A percentile compares a stretch with the other conserved stretches of the same genome.
Evolutionary conservation across 2,888 invertebrate genomes (phyloP).

Genomic region (Cantharis lateralis): DNA sequence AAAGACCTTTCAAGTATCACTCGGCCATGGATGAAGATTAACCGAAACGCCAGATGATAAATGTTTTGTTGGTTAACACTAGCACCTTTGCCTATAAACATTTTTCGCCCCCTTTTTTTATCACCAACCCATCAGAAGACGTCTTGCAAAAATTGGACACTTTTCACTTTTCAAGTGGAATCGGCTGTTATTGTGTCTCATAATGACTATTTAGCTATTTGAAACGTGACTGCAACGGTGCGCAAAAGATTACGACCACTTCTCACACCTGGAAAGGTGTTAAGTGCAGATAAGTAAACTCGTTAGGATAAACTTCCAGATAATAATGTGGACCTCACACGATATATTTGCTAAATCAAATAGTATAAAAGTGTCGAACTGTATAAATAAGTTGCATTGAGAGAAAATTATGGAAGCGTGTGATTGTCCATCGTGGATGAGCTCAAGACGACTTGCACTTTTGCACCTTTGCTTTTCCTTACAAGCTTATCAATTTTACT

Average conservation of each 20-base stretch:
- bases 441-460: neutral
- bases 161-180: conserved; percentile 2
- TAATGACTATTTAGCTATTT: conserved; percentile 8
- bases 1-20: conserved; percentile 15
- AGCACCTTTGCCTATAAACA: conserved; percentile 1
- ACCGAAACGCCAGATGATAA: conserved; percentile 21
- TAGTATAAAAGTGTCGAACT: conserved; percentile 11
- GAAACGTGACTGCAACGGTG: conserved; percentile 25
- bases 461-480: neutral
- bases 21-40: conserved; percentile 15
- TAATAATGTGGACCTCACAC: conserved; percentile 20
- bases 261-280: conserved; percentile 33
- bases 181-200: conserved; percentile 1
- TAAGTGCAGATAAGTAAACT: conserved; percentile 27
- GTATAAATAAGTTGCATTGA: neutral
- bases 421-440: neutral
- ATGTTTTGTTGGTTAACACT: conserved; percentile 10
- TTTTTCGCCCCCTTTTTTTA: neutral
- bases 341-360: conserved; percentile 11
- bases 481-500: neutral
- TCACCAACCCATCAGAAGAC: neutral
- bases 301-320: conserved; percentile 13
- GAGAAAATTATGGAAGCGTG: neutral
- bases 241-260: conserved; percentile 29
- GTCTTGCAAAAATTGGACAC: neutral